Evolutionary conservation across 2,888 invertebrate species (phyloP).

Genomic region (Drosophila suboccidentalis): DNA sequence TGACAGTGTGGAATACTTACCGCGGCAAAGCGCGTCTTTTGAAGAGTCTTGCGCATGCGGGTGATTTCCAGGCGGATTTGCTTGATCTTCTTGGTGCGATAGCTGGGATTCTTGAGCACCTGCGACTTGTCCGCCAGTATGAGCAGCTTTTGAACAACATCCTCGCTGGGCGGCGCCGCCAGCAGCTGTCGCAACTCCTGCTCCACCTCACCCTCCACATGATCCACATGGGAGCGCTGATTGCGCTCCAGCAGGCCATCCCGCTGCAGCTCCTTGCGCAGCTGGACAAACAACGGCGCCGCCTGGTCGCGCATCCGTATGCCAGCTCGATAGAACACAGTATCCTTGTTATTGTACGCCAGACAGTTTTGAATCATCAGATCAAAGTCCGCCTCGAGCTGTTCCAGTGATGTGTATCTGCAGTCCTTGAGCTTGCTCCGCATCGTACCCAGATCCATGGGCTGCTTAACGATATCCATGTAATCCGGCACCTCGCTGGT

Average conservation of each 20-base stretch:
- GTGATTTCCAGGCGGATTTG: conserved; percentile 87
- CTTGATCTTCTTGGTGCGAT: conserved; percentile 88
- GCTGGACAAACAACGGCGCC: conserved; percentile 91
- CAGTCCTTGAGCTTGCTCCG: conserved; percentile 90
- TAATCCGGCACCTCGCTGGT: conserved; percentile 96
- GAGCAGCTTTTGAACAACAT: conserved; percentile 86
- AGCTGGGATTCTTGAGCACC: conserved; percentile 87
- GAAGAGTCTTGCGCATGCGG: conserved; percentile 86
- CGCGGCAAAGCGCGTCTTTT: conserved; percentile 81
- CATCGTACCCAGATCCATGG: conserved; percentile 97
- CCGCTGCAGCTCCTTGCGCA: conserved; percentile 89
- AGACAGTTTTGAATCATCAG: conserved; percentile 98
- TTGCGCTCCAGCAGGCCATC: conserved; percentile 84
- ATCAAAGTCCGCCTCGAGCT: conserved; percentile 95
- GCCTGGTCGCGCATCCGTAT: conserved; percentile 96
- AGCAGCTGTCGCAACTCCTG: conserved; percentile 86
- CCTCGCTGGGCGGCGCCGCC: conserved; percentile 80
- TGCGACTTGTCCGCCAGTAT: conserved; percentile 89
- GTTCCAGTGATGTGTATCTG: conserved; percentile 90
- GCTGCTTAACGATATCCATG: conserved; percentile 92
- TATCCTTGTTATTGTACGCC: conserved; percentile 97
- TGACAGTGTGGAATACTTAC: conserved; percentile 55
- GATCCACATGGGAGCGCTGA: conserved; percentile 85
- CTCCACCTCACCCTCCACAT: conserved; percentile 87
- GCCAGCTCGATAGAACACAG: conserved; percentile 96